Evolutionary conservation across 2,888 invertebrate genomes (phyloP), one percentile per base, ranked within the genome.

Genomic region (Hydrotaea diabolus): DNA sequence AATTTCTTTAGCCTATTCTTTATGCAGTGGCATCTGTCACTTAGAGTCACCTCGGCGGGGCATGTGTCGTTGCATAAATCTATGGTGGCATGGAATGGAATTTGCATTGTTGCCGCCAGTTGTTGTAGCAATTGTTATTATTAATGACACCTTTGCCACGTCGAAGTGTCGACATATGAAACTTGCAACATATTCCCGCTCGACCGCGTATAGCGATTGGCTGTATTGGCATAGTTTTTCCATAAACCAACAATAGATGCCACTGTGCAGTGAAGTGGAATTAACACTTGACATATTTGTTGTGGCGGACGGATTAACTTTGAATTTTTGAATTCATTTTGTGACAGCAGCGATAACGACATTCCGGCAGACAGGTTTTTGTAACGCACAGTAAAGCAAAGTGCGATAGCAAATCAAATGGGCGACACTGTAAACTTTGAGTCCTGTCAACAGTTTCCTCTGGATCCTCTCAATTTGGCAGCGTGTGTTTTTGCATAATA

Each of bases 191-290:
- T 15, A 26, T 15, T 2, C 19, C 3, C 26, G 15, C 21, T 59
- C 26, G 31, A 7, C 31, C 23, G 26, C 23, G 13, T 59, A 26
- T 59, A 15, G 26, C 59, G 23, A 39, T 59, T 15, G 13, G 26
- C 26, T 59, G 59, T 26, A 59, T 59, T 59, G 59, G 26, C 59
- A 59, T 59, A 59, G 59, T 23, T 55, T 7, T 59, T 59, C 26
- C 59, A 59, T 26, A 59, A 23, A 26, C 21, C 57, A 21, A 57
- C 57, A 57, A 57, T 21, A 57, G 31, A 55, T 55, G 19, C 13
- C 4, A 39, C 13, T n/a, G n/a, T 49, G 39, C 13, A 11, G n/a
- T n/a, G n/a, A 0, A 59, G 19, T 55, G 26, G 13, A 23, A 15
- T 59, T 59, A 59, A 59, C 59, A 59, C 26, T 59, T 26, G 26